Conservation (phyloP, 2,113 vertebrate species). For the Colistium nudipinnis region DNA sequence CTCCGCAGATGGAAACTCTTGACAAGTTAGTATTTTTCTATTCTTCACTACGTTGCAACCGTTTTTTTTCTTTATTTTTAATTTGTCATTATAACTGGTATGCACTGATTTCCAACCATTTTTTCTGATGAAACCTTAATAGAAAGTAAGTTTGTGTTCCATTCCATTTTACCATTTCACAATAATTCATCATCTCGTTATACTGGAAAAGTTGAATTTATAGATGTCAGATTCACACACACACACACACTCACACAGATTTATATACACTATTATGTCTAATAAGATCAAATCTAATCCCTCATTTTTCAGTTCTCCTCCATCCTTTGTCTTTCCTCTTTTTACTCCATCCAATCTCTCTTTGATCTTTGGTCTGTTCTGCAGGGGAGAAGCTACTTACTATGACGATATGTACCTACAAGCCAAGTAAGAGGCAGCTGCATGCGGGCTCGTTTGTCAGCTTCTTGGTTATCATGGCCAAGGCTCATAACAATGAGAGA, state of each 20-base stretch:
- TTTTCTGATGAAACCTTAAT: background rate
- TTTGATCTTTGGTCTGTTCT: conserved; percentile 53
- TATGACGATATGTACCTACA: conserved; percentile 78
- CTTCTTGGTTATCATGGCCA: conserved; percentile 12
- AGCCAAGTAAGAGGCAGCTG: conserved; percentile 80
- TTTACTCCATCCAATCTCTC: conserved; percentile 19
- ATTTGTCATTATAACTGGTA: conserved; percentile 2
- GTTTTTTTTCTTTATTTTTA: conserved; percentile 1
- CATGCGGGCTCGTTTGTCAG: conserved; percentile 47
- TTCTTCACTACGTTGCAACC: conserved; percentile 17
- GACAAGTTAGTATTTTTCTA: conserved; percentile 95
- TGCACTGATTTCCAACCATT: background rate
- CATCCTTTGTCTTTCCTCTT: conserved; percentile 49
- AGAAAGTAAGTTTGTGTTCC: too few relatives aligned
- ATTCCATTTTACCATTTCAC: too few relatives aligned
- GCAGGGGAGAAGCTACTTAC: conserved; percentile 75
- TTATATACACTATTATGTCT: background rate
- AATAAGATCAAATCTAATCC: background rate
- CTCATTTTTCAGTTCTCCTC: background rate
- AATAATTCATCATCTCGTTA: background rate
- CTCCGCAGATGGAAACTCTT: conserved; percentile 89
- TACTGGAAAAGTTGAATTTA: background rate
- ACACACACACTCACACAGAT: too few relatives aligned
- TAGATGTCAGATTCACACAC: background rate
- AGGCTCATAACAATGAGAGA: conserved; percentile 6